Evolutionary conservation across 2,797 vertebrate genomes (phyloP).

Genomic region (Pipistrellus pipistrellus): DNA sequence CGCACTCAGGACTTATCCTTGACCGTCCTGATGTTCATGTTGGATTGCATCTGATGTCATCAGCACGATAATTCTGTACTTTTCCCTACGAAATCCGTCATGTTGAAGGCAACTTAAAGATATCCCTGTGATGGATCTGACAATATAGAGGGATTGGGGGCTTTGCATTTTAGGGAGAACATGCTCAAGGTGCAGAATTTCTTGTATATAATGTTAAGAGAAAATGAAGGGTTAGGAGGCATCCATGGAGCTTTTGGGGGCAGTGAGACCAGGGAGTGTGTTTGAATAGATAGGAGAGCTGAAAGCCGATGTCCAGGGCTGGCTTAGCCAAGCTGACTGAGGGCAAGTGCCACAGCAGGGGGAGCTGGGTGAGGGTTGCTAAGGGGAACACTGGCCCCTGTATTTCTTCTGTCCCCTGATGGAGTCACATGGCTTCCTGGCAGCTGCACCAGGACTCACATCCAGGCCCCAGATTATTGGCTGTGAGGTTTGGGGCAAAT

Average conservation of each 20-base stretch:
- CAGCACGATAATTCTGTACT: not conserved
- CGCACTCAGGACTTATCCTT: not conserved
- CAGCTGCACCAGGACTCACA: not conserved
- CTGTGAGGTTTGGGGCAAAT: not conserved
- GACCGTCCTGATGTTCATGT: not conserved
- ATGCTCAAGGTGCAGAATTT: not conserved
- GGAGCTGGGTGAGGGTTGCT: not conserved
- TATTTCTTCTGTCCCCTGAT: not conserved
- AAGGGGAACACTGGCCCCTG: too few relatives aligned
- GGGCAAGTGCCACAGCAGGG: not conserved
- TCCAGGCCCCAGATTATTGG: not conserved
- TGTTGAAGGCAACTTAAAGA: not conserved
- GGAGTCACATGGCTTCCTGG: not conserved
- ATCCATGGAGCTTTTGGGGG: not conserved
- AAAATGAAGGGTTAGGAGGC: not conserved
- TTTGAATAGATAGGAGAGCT: not conserved
- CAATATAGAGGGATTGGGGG: not conserved
- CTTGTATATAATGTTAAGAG: slow-evolving; percentile 1
- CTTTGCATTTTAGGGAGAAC: not conserved
- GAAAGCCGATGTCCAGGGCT: not conserved
- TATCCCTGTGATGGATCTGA: not conserved
- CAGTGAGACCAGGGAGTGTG: not conserved
- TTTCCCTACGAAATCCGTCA: not conserved
- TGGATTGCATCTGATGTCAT: slow-evolving; percentile 22
- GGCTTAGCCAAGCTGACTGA: not conserved